Percentiles rank a stretch among this genome's conserved stretches.
phyloP scores from a whole-genome alignment of 2,797 vertebrate species.

The Scyliorhinus canicula region DNA sequence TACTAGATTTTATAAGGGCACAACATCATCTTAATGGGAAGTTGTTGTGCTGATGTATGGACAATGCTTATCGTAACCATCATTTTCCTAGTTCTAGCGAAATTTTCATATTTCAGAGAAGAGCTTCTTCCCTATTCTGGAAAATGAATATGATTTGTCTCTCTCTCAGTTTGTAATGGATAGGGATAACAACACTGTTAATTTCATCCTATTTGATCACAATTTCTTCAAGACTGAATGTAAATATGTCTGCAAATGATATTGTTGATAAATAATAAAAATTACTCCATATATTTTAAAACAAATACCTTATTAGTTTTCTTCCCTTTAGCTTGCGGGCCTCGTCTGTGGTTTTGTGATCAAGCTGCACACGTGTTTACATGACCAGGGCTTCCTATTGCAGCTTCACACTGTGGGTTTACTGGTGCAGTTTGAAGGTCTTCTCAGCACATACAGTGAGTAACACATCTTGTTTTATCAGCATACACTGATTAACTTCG shows the following conservation, averaged over 20 bases:
- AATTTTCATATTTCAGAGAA: background rate
- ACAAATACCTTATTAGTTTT: background rate
- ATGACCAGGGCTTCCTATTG: constrained; percentile 79
- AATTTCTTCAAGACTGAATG: background rate
- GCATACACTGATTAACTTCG: background rate
- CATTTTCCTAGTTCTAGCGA: background rate
- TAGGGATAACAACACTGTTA: background rate
- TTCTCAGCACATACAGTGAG: constrained; percentile 96
- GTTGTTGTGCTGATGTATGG: background rate
- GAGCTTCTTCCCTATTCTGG: background rate
- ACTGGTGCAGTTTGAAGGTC: constrained; percentile 88
- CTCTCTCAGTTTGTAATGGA: background rate
- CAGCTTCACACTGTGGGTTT: constrained; percentile 87
- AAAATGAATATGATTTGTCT: background rate
- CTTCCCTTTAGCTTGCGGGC: constrained; percentile 70
- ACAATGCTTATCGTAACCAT: background rate
- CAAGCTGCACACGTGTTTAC: constrained; percentile 77
- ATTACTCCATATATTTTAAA: background rate
- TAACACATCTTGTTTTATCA: constrained; percentile 44
- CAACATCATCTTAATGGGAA: background rate
- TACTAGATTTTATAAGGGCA: background rate
- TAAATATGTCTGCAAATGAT: background rate
- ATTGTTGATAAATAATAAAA: background rate
- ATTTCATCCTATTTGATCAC: background rate
- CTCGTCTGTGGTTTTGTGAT: constrained; percentile 90